Percentiles rank a stretch among this genome's conserved stretches.
Evolutionary conservation across 2,888 invertebrate genomes (phyloP).

Genomic region (Ecliptopera silaceata): DNA sequence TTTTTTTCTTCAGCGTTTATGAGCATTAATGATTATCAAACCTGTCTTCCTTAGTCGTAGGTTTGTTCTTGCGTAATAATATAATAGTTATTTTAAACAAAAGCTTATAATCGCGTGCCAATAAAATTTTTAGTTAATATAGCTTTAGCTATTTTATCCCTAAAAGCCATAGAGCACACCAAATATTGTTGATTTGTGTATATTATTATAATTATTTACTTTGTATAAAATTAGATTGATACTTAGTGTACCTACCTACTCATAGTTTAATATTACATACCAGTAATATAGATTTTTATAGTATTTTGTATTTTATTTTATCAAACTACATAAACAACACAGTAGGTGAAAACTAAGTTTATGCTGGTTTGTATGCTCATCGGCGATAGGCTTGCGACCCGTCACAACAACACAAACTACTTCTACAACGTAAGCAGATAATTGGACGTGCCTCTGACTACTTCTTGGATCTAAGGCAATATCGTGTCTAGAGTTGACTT

Average conservation of each 20-base stretch:
- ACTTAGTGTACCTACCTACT: constrained; percentile 36
- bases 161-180: constrained; percentile 38
- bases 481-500: too few species aligned
- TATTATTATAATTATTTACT: constrained; percentile 40
- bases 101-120: constrained; percentile 1
- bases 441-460: too few species aligned
- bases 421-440: too few species aligned
- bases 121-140: neutral
- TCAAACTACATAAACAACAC: too few species aligned
- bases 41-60: neutral
- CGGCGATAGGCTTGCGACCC: too few species aligned
- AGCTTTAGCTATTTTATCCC: constrained; percentile 3
- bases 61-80: neutral
- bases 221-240: too few species aligned
- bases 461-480: too few species aligned
- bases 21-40: too few species aligned
- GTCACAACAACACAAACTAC: too few species aligned
- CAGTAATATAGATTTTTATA: constrained; percentile 41
- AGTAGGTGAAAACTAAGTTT: too few species aligned
- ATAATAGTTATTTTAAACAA: neutral
- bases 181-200: constrained; percentile 42
- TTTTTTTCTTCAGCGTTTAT: neutral
- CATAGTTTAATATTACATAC: constrained; percentile 43
- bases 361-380: too few species aligned
- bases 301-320: constrained; percentile 5